Evolutionary conservation across 2,888 invertebrate species (phyloP).

Genomic region (Resseliella maxima): DNA sequence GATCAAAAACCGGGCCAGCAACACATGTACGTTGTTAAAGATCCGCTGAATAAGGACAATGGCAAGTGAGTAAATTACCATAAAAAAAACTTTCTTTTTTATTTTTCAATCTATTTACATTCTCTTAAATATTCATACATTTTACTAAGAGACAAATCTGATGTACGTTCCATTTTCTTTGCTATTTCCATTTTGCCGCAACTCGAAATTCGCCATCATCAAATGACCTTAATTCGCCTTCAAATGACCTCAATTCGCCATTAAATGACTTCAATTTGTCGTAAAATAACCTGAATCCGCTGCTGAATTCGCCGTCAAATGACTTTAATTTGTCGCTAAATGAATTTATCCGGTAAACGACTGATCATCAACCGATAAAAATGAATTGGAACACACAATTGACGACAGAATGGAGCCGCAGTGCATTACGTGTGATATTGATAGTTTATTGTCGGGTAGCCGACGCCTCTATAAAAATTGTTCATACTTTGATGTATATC

Average conservation of each 20-base stretch:
- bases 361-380: neutral
- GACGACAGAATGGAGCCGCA: slow-evolving; percentile 73
- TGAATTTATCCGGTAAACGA: no score
- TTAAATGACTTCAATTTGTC: no score
- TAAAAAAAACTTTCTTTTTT: no score
- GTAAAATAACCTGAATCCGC: no score
- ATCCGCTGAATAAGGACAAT: slow-evolving; percentile 77
- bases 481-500: slow-evolving; percentile 84
- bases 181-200: neutral
- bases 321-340: no score
- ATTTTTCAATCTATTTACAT: slow-evolving; percentile 12
- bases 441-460: slow-evolving; percentile 81
- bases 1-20: slow-evolving; percentile 85
- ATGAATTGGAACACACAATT: neutral
- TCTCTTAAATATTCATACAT: no score
- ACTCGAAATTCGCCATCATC: no score
- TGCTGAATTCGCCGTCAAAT: no score
- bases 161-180: neutral
- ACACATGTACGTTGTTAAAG: slow-evolving; percentile 88
- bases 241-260: no score
- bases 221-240: no score
- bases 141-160: no score
- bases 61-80: slow-evolving; percentile 68
- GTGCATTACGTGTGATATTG: slow-evolving; percentile 87
- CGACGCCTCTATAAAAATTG: slow-evolving; percentile 86